These are phyloP conservation scores for Aphodius granarius DNA, from an alignment of 2,888 invertebrate genomes.

Conservation along the genomic window DNA sequence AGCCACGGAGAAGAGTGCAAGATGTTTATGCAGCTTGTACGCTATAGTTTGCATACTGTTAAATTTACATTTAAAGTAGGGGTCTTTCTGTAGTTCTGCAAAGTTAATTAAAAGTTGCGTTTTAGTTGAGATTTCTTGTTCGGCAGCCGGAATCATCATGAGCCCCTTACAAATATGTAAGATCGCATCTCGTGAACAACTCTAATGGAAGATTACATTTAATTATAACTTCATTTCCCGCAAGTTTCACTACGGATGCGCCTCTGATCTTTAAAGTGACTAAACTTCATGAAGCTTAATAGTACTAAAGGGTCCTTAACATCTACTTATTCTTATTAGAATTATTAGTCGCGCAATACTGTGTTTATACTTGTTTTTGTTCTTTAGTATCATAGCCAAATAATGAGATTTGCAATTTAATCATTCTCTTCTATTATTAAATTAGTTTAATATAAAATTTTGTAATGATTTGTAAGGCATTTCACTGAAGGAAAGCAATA, in stretches of 20 bases:
- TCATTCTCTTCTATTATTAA: not conserved
- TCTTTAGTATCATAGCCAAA: too few relatives aligned
- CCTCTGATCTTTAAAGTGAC: not conserved
- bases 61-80: not conserved
- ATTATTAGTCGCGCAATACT: not conserved
- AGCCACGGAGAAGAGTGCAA: not conserved
- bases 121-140: not conserved
- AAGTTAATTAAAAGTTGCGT: not conserved
- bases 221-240: conserved; percentile 9
- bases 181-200: not conserved
- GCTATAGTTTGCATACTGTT: not conserved
- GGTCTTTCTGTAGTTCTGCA: not conserved
- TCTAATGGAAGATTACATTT: conserved; percentile 14
- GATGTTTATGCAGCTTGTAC: not conserved
- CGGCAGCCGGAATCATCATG: not conserved
- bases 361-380: not conserved
- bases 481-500: not conserved
- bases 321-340: too few relatives aligned
- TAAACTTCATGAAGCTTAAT: not conserved
- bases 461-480: not conserved
- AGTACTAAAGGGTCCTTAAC: not conserved
- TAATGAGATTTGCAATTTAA: too few relatives aligned
- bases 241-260: not conserved
- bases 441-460: not conserved
- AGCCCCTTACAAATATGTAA: not conserved